phyloP scores from a whole-genome alignment of 2,888 invertebrate species.

The Dioctria rufipes region DNA sequence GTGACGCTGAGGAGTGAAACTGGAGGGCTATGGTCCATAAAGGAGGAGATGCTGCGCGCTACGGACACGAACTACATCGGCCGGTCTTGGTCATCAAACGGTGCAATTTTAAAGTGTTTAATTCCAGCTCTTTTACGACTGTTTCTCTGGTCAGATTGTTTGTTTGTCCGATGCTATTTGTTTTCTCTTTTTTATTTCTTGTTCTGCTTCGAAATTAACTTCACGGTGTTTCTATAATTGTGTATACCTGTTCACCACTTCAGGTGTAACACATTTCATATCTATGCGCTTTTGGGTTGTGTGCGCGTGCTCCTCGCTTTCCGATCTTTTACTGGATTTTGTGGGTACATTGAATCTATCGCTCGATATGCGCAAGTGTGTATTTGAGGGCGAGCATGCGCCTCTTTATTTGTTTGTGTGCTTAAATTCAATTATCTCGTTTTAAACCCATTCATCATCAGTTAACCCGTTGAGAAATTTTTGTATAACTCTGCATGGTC shows the following conservation, averaged over 20 bases:
- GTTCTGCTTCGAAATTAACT: slow-evolving; percentile 36
- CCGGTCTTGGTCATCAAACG: slow-evolving; percentile 49
- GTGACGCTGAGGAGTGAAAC: neutral
- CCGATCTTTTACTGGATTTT: no score
- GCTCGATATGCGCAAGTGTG: slow-evolving; percentile 21
- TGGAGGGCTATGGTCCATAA: neutral
- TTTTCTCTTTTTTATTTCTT: slow-evolving; percentile 47
- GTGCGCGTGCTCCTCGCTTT: slow-evolving; percentile 35
- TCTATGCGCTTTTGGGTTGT: slow-evolving; percentile 49
- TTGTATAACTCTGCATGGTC: slow-evolving; percentile 50
- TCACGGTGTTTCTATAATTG: slow-evolving; percentile 53
- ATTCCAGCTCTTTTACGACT: slow-evolving; percentile 52
- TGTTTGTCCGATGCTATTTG: slow-evolving; percentile 50
- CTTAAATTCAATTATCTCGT: slow-evolving; percentile 59
- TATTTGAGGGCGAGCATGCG: slow-evolving; percentile 37
- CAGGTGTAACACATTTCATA: slow-evolving; percentile 52
- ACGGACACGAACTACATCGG: slow-evolving; percentile 51
- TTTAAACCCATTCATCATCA: slow-evolving; percentile 59
- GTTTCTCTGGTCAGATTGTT: slow-evolving; percentile 52
- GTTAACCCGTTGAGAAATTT: slow-evolving; percentile 59
- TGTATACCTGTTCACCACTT: slow-evolving; percentile 38
- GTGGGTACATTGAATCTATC: slow-evolving; percentile 11
- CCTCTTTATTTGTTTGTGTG: slow-evolving; percentile 53
- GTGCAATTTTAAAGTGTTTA: slow-evolving; percentile 53
- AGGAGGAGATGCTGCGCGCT: slow-evolving; percentile 30